A percentile compares a stretch with the other conserved stretches of the same genome.
Evolutionary conservation across 2,888 invertebrate genomes (phyloP).

Genomic region (Nowickia ferox): DNA sequence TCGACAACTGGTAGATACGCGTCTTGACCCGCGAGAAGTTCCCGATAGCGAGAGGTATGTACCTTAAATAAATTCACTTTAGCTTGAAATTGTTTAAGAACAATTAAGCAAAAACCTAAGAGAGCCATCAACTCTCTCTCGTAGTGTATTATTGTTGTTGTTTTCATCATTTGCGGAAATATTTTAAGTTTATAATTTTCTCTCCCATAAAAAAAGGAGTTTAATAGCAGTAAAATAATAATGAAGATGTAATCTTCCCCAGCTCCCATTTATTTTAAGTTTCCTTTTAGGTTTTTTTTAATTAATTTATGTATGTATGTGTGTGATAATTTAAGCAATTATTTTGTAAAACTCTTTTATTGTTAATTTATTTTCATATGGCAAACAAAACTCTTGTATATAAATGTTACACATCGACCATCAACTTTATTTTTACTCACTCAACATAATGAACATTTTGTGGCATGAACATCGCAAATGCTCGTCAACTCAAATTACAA

Average conservation of each 20-base stretch:
- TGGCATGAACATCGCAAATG: conserved; percentile 58
- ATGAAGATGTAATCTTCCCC: neutral
- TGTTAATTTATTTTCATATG: conserved; percentile 65
- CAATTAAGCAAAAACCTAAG: conserved; percentile 12
- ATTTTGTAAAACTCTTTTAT: conserved; percentile 56
- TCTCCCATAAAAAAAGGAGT: neutral
- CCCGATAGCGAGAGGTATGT: conserved; percentile 95
- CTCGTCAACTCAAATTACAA: conserved; percentile 20
- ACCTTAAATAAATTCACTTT: conserved; percentile 36
- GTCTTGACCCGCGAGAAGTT: conserved; percentile 88
- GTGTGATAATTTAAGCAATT: conserved; percentile 52
- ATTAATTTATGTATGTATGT: conserved; percentile 51
- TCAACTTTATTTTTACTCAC: conserved; percentile 26
- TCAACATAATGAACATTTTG: conserved; percentile 55
- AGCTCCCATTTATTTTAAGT: conserved; percentile 46
- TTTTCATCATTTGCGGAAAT: neutral
- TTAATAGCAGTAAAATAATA: neutral
- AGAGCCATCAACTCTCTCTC: neutral
- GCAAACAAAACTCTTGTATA: conserved; percentile 49
- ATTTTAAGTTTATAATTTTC: conserved; percentile 45
- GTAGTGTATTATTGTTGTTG: conserved; percentile 13
- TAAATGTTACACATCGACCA: conserved; percentile 42
- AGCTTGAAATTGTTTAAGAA: conserved; percentile 8
- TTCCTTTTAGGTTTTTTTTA: conserved; percentile 34
- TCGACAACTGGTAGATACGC: conserved; percentile 86